Percentiles rank a stretch among this genome's conserved stretches.
phyloP scores from a whole-genome alignment of 2,797 vertebrate species.

The Poecilia velifera region DNA sequence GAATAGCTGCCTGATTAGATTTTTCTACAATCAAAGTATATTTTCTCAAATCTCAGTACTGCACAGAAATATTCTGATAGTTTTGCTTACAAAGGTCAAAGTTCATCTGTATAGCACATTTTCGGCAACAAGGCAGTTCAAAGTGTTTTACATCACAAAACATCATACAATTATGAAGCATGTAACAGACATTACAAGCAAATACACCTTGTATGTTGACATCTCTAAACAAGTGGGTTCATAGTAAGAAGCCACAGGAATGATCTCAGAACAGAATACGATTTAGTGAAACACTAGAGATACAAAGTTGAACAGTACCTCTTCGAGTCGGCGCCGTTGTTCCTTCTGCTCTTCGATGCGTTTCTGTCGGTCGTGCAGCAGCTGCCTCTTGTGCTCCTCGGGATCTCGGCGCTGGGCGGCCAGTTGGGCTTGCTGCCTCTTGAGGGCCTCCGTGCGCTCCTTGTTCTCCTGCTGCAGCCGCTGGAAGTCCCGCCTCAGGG shows the following conservation, averaged over 20 bases:
- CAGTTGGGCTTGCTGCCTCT: slow-evolving; percentile 88
- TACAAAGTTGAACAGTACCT: slow-evolving; percentile 74
- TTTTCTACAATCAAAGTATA: neutral
- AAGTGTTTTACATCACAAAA: too few relatives aligned
- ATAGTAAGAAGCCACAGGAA: neutral
- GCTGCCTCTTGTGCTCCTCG: slow-evolving; percentile 90
- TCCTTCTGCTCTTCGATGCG: slow-evolving; percentile 94
- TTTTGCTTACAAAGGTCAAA: neutral
- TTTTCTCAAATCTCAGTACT: neutral
- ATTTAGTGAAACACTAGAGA: neutral
- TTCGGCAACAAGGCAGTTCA: too few relatives aligned
- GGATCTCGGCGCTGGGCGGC: slow-evolving; percentile 89
- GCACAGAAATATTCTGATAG: neutral
- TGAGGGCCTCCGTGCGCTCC: slow-evolving; percentile 88
- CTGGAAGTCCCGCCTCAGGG: slow-evolving; percentile 90
- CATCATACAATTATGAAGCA: too few relatives aligned
- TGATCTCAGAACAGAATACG: neutral
- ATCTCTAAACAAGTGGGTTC: too few relatives aligned
- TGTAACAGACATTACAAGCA: too few relatives aligned
- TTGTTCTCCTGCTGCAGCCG: slow-evolving; percentile 94
- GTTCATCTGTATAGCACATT: too few relatives aligned
- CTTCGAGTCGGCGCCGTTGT: slow-evolving; percentile 90
- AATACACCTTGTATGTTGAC: too few relatives aligned
- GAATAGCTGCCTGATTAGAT: neutral
- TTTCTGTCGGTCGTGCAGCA: slow-evolving; percentile 90